Conservation (phyloP, 2,113 vertebrate genomes). For the Leptocoma aspasia region DNA sequence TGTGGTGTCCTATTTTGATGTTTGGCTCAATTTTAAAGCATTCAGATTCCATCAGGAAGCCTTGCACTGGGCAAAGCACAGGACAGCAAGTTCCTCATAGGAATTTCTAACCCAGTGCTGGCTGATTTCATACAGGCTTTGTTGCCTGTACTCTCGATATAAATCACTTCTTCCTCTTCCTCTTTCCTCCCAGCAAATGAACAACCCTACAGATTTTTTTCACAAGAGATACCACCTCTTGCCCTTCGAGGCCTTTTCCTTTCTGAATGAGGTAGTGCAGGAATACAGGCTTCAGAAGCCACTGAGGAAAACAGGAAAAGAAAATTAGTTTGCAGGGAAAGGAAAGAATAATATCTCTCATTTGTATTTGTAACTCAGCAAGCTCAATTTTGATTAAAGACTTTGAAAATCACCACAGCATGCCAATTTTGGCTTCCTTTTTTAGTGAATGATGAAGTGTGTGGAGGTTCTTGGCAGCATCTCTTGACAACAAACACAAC, state of each 20-base stretch:
- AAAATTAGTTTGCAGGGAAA: background rate
- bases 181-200: background rate
- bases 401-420: background rate
- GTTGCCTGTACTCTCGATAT: background rate
- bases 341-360: background rate
- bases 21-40: background rate
- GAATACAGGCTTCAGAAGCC: background rate
- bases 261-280: background rate
- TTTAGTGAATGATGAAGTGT: background rate
- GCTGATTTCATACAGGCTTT: background rate
- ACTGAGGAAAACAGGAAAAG: background rate
- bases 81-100: background rate
- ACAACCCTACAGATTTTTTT: background rate
- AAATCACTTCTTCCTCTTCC: background rate
- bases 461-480: background rate
- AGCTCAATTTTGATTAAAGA: background rate
- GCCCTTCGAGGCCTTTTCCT: background rate
- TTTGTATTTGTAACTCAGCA: constrained; percentile 16
- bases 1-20: background rate
- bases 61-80: background rate
- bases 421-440: background rate
- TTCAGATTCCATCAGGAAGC: background rate
- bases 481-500: background rate
- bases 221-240: background rate
- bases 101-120: background rate